phyloP scores from a whole-genome alignment of 1,140 invertebrate genomes.

The Eubasilissa regina region DNA sequence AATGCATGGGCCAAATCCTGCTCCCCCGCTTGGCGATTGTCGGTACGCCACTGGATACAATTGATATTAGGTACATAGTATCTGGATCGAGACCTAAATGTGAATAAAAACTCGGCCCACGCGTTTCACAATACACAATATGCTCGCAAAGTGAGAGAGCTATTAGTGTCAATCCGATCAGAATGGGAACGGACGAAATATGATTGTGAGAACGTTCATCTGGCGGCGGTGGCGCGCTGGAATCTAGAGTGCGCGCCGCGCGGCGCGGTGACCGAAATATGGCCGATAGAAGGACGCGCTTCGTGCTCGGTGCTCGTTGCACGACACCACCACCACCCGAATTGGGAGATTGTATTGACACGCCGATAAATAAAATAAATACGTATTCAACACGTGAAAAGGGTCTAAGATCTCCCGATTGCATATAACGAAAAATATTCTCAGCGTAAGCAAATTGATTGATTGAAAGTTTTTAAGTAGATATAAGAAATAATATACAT shows the following conservation, averaged over 20 bases:
- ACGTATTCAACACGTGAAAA: neutral
- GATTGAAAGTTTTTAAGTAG: too few species aligned
- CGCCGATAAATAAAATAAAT: neutral
- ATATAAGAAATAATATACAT: too few species aligned
- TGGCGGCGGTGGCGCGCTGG: conserved; percentile 29
- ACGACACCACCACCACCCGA: too few species aligned
- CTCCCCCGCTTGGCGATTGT: too few species aligned
- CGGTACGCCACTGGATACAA: conserved; percentile 31
- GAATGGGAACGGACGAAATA: conserved; percentile 58
- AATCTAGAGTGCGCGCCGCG: too few species aligned
- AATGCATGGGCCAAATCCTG: too few species aligned
- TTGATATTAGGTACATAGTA: conserved; percentile 11
- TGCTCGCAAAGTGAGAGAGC: conserved; percentile 50
- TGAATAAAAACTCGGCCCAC: conserved; percentile 39
- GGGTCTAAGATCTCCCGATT: too few species aligned
- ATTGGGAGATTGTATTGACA: neutral
- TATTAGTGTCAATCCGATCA: conserved; percentile 59
- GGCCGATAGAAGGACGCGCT: conserved; percentile 21
- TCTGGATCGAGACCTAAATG: conserved; percentile 40
- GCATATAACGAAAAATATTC: neutral
- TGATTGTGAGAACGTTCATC: conserved; percentile 50
- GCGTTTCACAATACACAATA: conserved; percentile 56
- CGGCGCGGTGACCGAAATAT: conserved; percentile 36
- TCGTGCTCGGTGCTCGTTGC: neutral
- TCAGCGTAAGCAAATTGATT: neutral